phyloP scores from a whole-genome alignment of 2,113 vertebrate species.

The Dendropsophus ebraccatus region DNA sequence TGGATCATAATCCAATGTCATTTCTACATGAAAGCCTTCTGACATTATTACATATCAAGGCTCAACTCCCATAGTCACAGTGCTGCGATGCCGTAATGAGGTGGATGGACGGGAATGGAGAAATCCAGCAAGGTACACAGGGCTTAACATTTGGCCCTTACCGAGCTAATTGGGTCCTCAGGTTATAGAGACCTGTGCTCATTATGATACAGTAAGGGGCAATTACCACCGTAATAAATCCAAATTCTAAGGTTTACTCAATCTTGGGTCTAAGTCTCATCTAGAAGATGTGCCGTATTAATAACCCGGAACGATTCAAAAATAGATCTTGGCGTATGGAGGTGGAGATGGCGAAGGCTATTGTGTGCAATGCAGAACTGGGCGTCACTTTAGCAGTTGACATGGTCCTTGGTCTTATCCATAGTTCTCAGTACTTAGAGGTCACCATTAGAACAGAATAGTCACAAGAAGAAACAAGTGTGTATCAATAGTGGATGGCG shows the following conservation, averaged over 20 bases:
- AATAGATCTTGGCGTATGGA: no score
- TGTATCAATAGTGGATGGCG: no score
- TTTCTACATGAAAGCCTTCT: neutral
- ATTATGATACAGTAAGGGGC: neutral
- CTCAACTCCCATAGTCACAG: neutral
- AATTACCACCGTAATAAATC: neutral
- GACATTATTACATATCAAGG: slow-evolving; percentile 1
- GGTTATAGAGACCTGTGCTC: neutral
- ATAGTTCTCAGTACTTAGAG: no score
- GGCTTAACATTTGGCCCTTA: neutral
- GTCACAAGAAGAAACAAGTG: no score
- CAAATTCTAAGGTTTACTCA: neutral
- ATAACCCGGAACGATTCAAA: neutral
- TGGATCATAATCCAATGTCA: neutral
- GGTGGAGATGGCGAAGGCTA: no score
- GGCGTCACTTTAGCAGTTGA: no score
- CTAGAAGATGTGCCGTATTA: neutral
- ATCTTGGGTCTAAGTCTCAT: neutral
- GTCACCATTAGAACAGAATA: no score
- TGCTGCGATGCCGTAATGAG: neutral
- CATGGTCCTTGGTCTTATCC: no score
- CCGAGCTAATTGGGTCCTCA: neutral
- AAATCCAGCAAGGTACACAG: neutral
- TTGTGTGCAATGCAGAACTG: no score
- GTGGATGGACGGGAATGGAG: neutral